Conservation (phyloP, 35 echinoderm and acorn worm genomes). For the Hemicentrotus pulcherrimus region DNA sequence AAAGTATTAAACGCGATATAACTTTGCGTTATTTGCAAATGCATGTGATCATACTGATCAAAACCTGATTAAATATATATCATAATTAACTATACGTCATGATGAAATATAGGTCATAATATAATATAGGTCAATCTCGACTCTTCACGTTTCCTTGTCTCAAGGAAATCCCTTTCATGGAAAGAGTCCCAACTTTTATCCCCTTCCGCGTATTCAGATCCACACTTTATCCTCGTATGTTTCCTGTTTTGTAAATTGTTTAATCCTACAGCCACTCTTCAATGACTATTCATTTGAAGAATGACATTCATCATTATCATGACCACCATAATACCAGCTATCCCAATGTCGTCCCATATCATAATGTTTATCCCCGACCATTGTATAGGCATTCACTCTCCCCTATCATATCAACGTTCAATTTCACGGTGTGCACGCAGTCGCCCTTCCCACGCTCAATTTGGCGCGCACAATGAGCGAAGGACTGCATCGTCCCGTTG, state of each 20-base stretch:
- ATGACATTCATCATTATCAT: neutral
- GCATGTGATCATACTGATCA: too few relatives aligned
- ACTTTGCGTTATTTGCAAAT: too few relatives aligned
- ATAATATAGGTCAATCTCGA: too few relatives aligned
- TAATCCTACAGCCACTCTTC: neutral
- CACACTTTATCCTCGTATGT: too few relatives aligned
- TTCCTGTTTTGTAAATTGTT: neutral
- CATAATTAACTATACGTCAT: too few relatives aligned
- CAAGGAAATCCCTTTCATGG: too few relatives aligned
- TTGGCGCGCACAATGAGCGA: neutral
- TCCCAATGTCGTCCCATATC: neutral
- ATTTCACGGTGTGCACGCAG: neutral
- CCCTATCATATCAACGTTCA: neutral
- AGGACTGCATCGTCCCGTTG: slow-evolving; percentile 7
- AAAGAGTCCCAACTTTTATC: too few relatives aligned
- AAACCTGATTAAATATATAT: too few relatives aligned
- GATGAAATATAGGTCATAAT: too few relatives aligned
- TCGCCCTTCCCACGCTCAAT: neutral
- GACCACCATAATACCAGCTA: neutral
- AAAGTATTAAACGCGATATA: too few relatives aligned
- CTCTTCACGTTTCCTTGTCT: too few relatives aligned
- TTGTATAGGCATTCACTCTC: neutral
- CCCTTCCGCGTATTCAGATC: too few relatives aligned
- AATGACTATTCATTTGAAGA: neutral
- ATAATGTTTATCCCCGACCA: neutral